Percentiles rank a stretch among this genome's conserved stretches.
Evolutionary conservation across 2,797 vertebrate species (phyloP).

Genomic region (Epinephelus malabaricus): DNA sequence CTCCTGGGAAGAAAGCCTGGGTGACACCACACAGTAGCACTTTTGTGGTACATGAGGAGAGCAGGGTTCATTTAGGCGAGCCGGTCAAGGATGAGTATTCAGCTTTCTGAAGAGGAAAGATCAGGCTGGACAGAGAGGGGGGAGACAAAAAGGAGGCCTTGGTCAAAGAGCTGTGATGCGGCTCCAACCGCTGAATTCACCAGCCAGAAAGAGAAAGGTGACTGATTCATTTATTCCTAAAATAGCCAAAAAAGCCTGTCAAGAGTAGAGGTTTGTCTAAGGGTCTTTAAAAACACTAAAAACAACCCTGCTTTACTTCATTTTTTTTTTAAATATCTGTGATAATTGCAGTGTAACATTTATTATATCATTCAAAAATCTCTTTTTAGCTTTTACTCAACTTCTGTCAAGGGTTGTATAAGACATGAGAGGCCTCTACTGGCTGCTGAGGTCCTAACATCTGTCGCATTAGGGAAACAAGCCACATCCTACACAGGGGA

Average conservation of each 20-base stretch:
- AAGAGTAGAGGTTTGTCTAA: background rate
- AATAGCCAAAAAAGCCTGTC: constrained; percentile 35
- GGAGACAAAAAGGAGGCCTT: background rate
- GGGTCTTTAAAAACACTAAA: constrained; percentile 1
- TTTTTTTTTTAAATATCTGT: background rate
- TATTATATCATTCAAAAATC: constrained; percentile 30
- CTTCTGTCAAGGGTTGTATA: constrained; percentile 75
- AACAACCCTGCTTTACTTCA: background rate
- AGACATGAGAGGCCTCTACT: constrained; percentile 99
- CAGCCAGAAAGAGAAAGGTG: constrained; percentile 56
- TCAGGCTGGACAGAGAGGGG: constrained; percentile 87
- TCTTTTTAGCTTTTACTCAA: constrained; percentile 46
- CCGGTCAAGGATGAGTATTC: constrained; percentile 95
- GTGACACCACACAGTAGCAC: constrained; percentile 96
- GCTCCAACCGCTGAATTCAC: constrained; percentile 60
- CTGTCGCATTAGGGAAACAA: constrained; percentile 71
- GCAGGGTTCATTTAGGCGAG: constrained; percentile 93
- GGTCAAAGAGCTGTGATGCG: constrained; percentile 65
- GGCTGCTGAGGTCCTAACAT: constrained; percentile 86
- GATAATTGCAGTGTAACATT: background rate
- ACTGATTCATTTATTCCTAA: constrained; percentile 52
- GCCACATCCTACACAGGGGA: constrained; percentile 65
- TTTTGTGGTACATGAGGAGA: constrained; percentile 95
- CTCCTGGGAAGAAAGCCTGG: constrained; percentile 94
- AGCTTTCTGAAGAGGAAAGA: constrained; percentile 92